phyloP scores from a whole-genome alignment of 2,113 vertebrate genomes.

The Aramus guarauna region DNA sequence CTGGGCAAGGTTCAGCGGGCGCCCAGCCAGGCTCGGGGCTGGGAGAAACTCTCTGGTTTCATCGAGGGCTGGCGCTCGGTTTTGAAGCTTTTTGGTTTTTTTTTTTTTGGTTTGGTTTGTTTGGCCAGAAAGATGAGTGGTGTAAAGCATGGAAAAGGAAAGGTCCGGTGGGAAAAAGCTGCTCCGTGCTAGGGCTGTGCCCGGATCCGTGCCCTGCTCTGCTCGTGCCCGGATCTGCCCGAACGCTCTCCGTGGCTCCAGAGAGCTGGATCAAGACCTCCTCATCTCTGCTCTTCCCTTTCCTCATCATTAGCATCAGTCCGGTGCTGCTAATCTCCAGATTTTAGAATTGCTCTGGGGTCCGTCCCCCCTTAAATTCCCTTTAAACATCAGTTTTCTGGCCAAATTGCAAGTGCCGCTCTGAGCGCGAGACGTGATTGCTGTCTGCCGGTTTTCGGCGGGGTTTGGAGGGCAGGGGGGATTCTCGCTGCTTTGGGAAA shows the following conservation, averaged over 20 bases:
- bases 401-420: neutral
- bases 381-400: neutral
- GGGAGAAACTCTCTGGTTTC: conserved; percentile 5
- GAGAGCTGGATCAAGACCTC: neutral
- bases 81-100: neutral
- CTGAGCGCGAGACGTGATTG: fast-evolving
- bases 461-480: neutral
- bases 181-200: neutral
- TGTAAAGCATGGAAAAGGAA: neutral
- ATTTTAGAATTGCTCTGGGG: neutral
- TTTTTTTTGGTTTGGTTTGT: neutral
- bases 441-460: neutral
- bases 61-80: neutral
- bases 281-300: neutral
- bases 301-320: neutral
- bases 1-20: conserved; percentile 9
- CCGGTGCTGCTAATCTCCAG: neutral
- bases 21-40: neutral
- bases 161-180: neutral
- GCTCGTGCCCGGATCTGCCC: fast-evolving
- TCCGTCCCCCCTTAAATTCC: neutral
- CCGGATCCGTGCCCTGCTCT: neutral
- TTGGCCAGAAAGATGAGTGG: neutral
- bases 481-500: neutral
- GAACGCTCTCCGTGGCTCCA: neutral